phyloP scores from a whole-genome alignment of 2,113 vertebrate genomes.

The Otus sunia region DNA sequence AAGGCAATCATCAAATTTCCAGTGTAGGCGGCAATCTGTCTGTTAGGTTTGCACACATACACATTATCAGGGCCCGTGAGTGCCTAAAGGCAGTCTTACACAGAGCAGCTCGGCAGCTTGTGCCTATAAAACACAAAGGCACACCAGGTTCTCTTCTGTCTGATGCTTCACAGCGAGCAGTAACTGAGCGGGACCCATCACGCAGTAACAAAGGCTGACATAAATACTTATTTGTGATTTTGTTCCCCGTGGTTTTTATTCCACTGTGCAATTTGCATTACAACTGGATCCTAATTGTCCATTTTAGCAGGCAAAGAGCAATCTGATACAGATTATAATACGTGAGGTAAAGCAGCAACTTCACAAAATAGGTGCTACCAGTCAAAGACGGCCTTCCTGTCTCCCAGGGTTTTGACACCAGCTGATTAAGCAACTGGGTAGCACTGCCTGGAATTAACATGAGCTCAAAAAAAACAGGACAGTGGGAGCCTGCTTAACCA shows the following conservation, averaged over 20 bases:
- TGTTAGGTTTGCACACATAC: slow-evolving; percentile 9
- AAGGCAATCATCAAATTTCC: slow-evolving; percentile 27
- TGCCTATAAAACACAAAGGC: background rate
- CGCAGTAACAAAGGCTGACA: background rate
- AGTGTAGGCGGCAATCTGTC: slow-evolving; percentile 21
- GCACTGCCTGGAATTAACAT: background rate
- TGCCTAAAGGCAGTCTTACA: background rate
- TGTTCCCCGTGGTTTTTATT: background rate
- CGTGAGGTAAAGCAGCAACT: background rate
- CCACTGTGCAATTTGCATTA: background rate
- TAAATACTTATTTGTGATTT: background rate
- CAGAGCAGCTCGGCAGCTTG: background rate
- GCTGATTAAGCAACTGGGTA: background rate
- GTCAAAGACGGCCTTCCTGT: background rate
- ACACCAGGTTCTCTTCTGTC: background rate
- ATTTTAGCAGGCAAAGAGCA: slow-evolving; percentile 10
- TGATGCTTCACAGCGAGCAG: background rate
- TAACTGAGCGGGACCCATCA: background rate
- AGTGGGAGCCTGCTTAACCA: background rate
- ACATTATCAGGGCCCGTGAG: background rate
- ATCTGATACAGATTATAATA: slow-evolving; percentile 37
- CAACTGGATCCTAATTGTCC: slow-evolving; percentile 1
- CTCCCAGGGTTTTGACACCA: background rate
- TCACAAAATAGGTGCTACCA: background rate
- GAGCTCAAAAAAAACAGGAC: background rate